These are phyloP conservation scores for Syngnathoides biaculeatus DNA, from an alignment of 2,113 vertebrate genomes.

Conservation along the genomic window DNA sequence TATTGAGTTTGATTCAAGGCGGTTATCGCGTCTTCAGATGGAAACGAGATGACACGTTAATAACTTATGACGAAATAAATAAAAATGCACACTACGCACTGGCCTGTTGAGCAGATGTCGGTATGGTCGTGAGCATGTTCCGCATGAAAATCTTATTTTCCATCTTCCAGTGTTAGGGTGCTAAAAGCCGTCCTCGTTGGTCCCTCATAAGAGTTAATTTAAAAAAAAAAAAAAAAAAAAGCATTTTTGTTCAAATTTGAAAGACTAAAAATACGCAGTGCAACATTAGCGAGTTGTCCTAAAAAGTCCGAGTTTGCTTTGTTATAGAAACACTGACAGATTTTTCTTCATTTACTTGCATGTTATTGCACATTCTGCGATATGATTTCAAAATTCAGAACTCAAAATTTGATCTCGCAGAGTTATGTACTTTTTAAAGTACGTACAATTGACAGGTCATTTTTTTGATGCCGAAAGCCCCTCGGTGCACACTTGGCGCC, in stretches of 20 bases:
- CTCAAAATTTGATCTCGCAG: neutral
- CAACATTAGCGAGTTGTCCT: conserved; percentile 2
- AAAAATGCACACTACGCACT: neutral
- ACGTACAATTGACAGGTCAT: neutral
- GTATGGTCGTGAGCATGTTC: conserved; percentile 17
- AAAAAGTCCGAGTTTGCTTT: conserved; percentile 23
- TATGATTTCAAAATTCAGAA: neutral
- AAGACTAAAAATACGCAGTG: conserved; percentile 19
- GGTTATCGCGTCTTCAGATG: conserved; percentile 16
- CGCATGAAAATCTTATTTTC: conserved; percentile 3
- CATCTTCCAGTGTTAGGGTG: conserved; percentile 22
- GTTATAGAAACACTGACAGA: neutral
- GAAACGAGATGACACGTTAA: conserved; percentile 6
- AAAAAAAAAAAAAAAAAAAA: neutral
- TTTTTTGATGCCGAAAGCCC: neutral
- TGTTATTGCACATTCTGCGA: neutral
- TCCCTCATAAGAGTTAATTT: conserved; percentile 30
- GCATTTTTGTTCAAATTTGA: neutral
- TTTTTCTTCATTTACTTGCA: neutral
- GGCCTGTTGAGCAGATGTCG: conserved; percentile 9
- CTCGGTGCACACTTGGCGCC: neutral
- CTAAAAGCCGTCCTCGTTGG: conserved; percentile 48
- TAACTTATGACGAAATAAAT: conserved; percentile 41
- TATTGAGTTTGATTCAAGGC: conserved; percentile 32
- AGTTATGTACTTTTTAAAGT: neutral